These are phyloP conservation scores for Oostethus manadensis DNA, from an alignment of 2,113 vertebrate species.

Conservation along the genomic window DNA sequence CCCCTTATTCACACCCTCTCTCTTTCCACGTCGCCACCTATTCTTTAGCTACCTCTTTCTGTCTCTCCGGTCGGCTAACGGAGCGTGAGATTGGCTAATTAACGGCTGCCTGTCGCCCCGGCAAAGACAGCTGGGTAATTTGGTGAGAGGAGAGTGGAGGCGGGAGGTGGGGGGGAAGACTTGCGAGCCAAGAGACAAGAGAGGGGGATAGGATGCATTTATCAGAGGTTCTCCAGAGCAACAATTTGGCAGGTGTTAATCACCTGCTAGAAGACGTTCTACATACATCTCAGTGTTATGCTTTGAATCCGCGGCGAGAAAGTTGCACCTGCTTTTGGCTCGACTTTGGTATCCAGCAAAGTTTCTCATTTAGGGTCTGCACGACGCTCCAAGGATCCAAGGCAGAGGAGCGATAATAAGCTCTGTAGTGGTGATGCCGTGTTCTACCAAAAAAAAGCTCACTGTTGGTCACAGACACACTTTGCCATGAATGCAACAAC, in stretches of 20 bases:
- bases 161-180: slow-evolving; percentile 3
- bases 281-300: neutral
- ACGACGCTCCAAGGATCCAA: slow-evolving; percentile 23
- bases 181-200: slow-evolving; percentile 23
- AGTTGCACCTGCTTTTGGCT: neutral
- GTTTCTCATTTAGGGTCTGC: neutral
- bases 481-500: slow-evolving; percentile 8
- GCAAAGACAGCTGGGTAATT: slow-evolving; percentile 69
- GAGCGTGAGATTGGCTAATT: slow-evolving; percentile 72
- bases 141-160: slow-evolving; percentile 41
- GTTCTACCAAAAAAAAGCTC: slow-evolving; percentile 1
- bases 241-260: slow-evolving; percentile 16
- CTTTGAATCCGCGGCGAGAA: neutral
- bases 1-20: slow-evolving; percentile 25
- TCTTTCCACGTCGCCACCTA: slow-evolving; percentile 29
- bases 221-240: slow-evolving; percentile 11
- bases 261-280: neutral
- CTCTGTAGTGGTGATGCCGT: slow-evolving; percentile 26
- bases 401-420: slow-evolving; percentile 3
- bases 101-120: slow-evolving; percentile 63
- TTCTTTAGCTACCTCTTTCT: slow-evolving; percentile 55
- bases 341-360: neutral
- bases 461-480: slow-evolving; percentile 16
- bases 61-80: slow-evolving; percentile 59
- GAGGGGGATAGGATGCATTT: slow-evolving; percentile 19